Evolutionary conservation across 2,888 invertebrate species (phyloP), one percentile per base, ranked within the genome.

Genomic region (Eristalis tenax): DNA sequence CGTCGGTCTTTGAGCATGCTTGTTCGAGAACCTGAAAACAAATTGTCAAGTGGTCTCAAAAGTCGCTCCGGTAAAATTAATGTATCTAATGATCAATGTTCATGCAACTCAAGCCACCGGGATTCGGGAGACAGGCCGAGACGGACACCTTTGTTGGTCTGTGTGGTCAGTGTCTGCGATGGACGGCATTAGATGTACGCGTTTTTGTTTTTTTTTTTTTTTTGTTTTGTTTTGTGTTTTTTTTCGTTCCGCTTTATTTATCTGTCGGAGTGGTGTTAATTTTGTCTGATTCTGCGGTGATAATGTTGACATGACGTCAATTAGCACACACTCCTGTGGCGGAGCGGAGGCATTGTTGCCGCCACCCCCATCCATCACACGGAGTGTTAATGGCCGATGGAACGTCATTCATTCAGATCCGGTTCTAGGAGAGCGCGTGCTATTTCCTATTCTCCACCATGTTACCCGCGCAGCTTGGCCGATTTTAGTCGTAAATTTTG

Each of bases 281-380:
- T 83, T 83, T 83, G 87, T 83, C 79, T 71, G 86, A 87, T 87
- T 87, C 63, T 43, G 68, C 68, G 59, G 66, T 75, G 87, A 87
- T 87, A 83, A 87, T 83, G 87, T 83, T 87, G 87, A 87, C 87
- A 83, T 80, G 79, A 80, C 87, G 83, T 83, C 87, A 87, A 87
- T 87, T 87, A 87, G 83, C 76, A 80, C 68, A 85, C 64, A 69
- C 66, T 64, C 68, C 70, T 15, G 18, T 65, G 65, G 64, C 56
- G 63, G 74, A n/a, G n/a, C 26, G 26, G 3, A 40, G 74, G 81
- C 38, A 28, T 50, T 50, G 50, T 50, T 50, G 71, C 40, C 56
- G 32, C 43, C 32, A 70, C 56, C 35, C 43, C 35, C 57, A 65
- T 50, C 59, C 59, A 26, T 13, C 59, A 59, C 6, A 22, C n/a